Percentiles rank a stretch among this genome's conserved stretches.
phyloP scores from a whole-genome alignment of 2,888 invertebrate genomes.

The Lagria hirta region DNA sequence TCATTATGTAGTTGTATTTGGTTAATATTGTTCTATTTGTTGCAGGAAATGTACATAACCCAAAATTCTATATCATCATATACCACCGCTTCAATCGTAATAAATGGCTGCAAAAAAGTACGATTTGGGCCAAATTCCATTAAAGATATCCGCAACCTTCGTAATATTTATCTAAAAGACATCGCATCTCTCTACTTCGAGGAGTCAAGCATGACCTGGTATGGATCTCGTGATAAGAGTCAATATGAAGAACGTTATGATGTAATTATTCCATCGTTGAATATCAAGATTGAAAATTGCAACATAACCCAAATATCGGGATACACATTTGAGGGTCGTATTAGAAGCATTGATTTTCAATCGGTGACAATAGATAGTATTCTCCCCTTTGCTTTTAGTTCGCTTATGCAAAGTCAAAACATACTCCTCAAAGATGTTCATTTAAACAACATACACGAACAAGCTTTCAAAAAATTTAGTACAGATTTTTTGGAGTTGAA shows the following conservation, averaged over 20 bases:
- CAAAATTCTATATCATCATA: conserved; percentile 44
- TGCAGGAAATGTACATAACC: conserved; percentile 46
- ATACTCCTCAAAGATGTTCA: conserved; percentile 65
- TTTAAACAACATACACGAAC: conserved; percentile 64
- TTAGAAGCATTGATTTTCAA: conserved; percentile 67
- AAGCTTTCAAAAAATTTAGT: conserved; percentile 79
- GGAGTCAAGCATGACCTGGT: conserved; percentile 64
- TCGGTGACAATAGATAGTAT: conserved; percentile 64
- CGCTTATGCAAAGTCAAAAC: conserved; percentile 59
- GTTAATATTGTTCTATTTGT: too few species aligned
- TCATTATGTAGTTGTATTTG: too few species aligned
- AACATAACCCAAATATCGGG: conserved; percentile 55
- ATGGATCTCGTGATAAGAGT: conserved; percentile 43
- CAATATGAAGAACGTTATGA: conserved; percentile 42
- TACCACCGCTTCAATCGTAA: conserved; percentile 55
- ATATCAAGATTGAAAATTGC: conserved; percentile 54
- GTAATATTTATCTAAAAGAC: conserved; percentile 64
- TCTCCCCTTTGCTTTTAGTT: conserved; percentile 74
- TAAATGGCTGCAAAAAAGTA: conserved; percentile 67
- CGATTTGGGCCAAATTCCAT: conserved; percentile 63
- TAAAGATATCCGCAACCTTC: conserved; percentile 62
- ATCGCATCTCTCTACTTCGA: conserved; percentile 64
- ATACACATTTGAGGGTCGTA: conserved; percentile 69
- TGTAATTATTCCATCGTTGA: conserved; percentile 45
- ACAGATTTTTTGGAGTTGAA: conserved; percentile 66